Base-by-base conservation (phyloP, 2,888 invertebrate genomes). In the Bursaphelenchus okinawaensis region DNA sequence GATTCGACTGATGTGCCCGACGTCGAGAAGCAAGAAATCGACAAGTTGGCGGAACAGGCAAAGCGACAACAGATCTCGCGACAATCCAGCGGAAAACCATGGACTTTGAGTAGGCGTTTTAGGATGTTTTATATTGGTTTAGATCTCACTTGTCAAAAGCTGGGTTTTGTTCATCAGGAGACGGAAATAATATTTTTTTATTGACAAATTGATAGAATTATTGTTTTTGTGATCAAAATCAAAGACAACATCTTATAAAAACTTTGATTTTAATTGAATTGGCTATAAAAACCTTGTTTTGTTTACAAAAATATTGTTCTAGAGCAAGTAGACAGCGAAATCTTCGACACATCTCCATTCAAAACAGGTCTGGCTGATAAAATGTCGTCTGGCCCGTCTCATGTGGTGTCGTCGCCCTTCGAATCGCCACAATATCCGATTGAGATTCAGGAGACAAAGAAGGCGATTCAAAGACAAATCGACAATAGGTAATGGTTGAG, bases 391-490 rank as follows among this genome's bases (percentile, higher is more conserved):
- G 52, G 26, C n/a, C 62, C 63, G 22, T 68, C 70, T 40, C 77
- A 78, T 62, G 72, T 72, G 51, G 78, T 93, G 73, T 92, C 93
- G 4, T 93, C 94, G 7, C 93, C 94, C 0, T 96, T 94, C 83
- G 95, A 96, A 85, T 91, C 95, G 51, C 93, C 94, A 0, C 93
- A 94, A 85, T 95, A 94, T 84, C 96, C 96, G 52, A 96, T 96
- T 80, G 95, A 96, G 83, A 92, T 93, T 84, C 91, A 92, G 70
- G 93, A 94, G 85, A 91, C 91, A 85, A 93, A 93, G 83, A 87
- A 92, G 50, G 89, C 90, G 62, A 90, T 92, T 68, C 92, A 93
- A 83, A 86, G 92, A 23, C 91, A 92, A 83, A 87, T 93, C 7
- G 90, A 90, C 82, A 90, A 40, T 50, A 55, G 69, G 62, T 69